Percentiles rank a stretch among this genome's conserved stretches.
phyloP scores from a whole-genome alignment of 2,888 invertebrate genomes.

The Taenaris catops region DNA sequence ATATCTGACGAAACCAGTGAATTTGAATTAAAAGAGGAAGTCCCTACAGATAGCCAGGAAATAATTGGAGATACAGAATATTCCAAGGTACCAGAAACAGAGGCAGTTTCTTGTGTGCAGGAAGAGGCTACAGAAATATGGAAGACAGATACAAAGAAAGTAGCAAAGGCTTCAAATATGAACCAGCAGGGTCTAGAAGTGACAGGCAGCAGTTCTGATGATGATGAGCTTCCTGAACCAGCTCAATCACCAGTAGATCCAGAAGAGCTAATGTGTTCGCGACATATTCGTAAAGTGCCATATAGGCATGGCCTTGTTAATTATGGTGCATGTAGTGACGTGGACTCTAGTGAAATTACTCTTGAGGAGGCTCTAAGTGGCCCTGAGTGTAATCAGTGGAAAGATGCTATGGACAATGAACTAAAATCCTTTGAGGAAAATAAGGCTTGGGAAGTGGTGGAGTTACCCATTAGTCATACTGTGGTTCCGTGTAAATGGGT shows the following conservation, averaged over 20 bases:
- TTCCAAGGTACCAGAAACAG: constrained; percentile 5
- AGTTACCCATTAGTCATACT: too few species aligned
- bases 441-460: background rate
- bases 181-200: constrained; percentile 19
- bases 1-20: too few species aligned
- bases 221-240: too few species aligned
- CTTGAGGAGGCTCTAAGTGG: background rate
- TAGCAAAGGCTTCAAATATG: too few species aligned
- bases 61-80: background rate
- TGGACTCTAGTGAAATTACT: background rate
- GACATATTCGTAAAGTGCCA: too few species aligned
- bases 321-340: too few species aligned
- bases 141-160: too few species aligned
- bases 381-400: background rate
- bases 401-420: background rate
- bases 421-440: background rate
- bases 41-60: background rate
- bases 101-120: too few species aligned
- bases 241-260: constrained; percentile 19
- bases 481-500: background rate
- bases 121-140: too few species aligned
- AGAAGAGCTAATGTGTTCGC: too few species aligned
- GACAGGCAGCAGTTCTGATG: too few species aligned
- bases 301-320: background rate
- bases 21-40: constrained; percentile 29